Evolutionary conservation across 2,113 vertebrate genomes (phyloP).

Genomic region (Rhipidura dahli): DNA sequence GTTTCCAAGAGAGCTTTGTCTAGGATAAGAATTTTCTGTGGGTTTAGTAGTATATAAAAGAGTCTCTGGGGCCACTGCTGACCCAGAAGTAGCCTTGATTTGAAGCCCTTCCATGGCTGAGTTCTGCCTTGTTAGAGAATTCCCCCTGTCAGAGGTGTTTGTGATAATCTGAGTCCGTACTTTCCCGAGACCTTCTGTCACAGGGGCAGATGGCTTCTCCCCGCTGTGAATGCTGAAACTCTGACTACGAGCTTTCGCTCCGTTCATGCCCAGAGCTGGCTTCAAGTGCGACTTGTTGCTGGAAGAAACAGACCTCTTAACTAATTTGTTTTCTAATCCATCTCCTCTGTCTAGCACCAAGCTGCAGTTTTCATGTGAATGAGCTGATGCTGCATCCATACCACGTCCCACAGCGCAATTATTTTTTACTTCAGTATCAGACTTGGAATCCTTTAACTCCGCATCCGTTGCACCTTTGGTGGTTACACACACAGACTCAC

Average conservation of each 20-base stretch:
- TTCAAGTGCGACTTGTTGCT: conserved; percentile 83
- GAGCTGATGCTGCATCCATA: conserved; percentile 29
- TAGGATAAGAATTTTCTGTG: conserved; percentile 42
- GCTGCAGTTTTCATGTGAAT: conserved; percentile 36
- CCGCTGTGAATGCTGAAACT: conserved; percentile 85
- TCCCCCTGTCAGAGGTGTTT: conserved; percentile 87
- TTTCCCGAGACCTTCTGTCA: conserved; percentile 75
- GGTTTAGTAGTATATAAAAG: background rate
- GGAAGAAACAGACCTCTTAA: conserved; percentile 83
- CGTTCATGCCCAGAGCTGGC: conserved; percentile 91
- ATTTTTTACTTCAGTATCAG: conserved; percentile 46
- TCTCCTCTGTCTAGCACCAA: conserved; percentile 62
- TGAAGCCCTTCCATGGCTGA: conserved; percentile 78
- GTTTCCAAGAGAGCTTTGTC: conserved; percentile 73
- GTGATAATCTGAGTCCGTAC: conserved; percentile 91
- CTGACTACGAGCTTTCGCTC: conserved; percentile 92
- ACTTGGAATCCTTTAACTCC: conserved; percentile 35
- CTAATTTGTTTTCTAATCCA: conserved; percentile 72
- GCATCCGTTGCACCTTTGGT: background rate
- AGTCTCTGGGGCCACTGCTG: conserved; percentile 49
- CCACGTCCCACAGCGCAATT: conserved; percentile 34
- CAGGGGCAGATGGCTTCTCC: conserved; percentile 74
- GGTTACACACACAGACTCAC: background rate
- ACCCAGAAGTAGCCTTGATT: conserved; percentile 27
- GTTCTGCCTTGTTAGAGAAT: conserved; percentile 82